Conservation (phyloP, 2,113 vertebrate genomes). For the Diadophis punctatus region DNA sequence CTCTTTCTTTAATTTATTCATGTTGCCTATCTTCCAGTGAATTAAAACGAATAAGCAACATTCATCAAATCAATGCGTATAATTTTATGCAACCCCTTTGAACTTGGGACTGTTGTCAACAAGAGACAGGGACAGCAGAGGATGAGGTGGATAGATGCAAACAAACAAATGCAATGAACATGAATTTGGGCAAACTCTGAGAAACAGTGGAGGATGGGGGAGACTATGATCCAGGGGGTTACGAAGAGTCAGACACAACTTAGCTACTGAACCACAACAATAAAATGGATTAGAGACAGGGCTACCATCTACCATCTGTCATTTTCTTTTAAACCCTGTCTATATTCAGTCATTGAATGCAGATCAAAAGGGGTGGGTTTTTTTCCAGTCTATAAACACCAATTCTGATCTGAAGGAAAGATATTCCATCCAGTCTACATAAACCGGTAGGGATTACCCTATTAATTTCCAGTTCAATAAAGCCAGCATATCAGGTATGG, state of each 20-base stretch:
- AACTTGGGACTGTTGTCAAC: slow-evolving; percentile 31
- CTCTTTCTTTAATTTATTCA: slow-evolving; percentile 29
- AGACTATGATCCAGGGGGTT: background rate
- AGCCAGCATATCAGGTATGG: background rate
- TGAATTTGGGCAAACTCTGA: background rate
- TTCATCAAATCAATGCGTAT: slow-evolving; percentile 44
- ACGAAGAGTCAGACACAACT: background rate
- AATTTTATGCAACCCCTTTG: slow-evolving; percentile 14
- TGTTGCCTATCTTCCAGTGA: slow-evolving; percentile 36
- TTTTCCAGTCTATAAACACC: slow-evolving; percentile 5
- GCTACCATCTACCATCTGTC: slow-evolving; percentile 20
- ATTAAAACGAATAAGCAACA: slow-evolving; percentile 49
- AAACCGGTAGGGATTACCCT: background rate
- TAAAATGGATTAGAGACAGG: background rate
- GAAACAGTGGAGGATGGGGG: background rate
- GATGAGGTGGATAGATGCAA: background rate
- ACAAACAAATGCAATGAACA: background rate
- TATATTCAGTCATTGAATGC: slow-evolving; percentile 18
- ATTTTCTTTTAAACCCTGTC: slow-evolving; percentile 21
- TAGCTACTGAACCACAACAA: background rate
- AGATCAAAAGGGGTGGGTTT: slow-evolving; percentile 23
- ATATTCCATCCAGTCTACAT: background rate
- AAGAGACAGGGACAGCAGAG: background rate
- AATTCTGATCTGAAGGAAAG: slow-evolving; percentile 13
- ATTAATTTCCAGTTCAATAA: background rate